Base-by-base conservation (phyloP, 1,140 invertebrate genomes). In the Drosophila yakuba region DNA sequence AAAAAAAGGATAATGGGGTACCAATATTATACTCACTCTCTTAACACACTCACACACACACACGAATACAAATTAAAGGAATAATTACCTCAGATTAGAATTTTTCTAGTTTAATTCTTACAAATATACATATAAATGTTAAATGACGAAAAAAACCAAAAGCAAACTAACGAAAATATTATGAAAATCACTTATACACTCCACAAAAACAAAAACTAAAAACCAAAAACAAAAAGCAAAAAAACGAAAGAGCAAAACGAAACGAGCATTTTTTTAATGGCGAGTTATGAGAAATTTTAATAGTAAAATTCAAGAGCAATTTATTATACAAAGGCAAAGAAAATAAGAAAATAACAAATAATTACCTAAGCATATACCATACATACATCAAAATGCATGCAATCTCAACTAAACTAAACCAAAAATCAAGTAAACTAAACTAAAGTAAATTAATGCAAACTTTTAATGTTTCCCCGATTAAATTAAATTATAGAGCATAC, bases 91-190 rank as follows among this genome's bases (percentile, higher is more conserved):
- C 85, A 89, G 83, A 90, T 89, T 89, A 89, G 85, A 85, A 89
- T 89, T 89, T 89, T 90, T 89, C 85, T 89, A 89, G 85, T 78
- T 90, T 89, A 89, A 89, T 90, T 89, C 86, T 90, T 89, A 89
- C 62, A 85, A 81, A 84, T 80, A 84, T 83, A 79, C 69, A 80
- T 84, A 85, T 84, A 80, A 84, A 84, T 84, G 81, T 84, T 84
- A 84, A 63, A 74, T 48, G 64, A 71, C 66, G 50, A 41, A 38
- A 45, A 45, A 69, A 62, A 50, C 36, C 23, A 45, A 69, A 69
- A 20, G 45, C 20, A 54, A 69, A 67, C 62, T 69, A 69, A 69
- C 23, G 61, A 69, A 69, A 69, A 69, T 69, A 69, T 69, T 69
- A 69, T 67, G 35, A 69, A 69, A 55, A 68, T 69, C 66, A 67